Conservation (phyloP, 2,888 invertebrate genomes). For the Pollenia angustigena region DNA sequence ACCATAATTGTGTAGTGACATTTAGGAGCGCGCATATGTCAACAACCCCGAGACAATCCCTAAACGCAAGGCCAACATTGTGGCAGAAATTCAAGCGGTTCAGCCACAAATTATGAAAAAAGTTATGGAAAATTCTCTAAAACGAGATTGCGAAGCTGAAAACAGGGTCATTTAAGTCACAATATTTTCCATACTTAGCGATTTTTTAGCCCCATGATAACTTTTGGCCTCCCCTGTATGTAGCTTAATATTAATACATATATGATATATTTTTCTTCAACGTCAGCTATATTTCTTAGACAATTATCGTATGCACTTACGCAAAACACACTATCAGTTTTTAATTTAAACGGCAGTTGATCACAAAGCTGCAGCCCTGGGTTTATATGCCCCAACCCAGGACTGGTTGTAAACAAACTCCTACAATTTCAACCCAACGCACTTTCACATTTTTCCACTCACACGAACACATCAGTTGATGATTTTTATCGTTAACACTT, state of each 20-base stretch:
- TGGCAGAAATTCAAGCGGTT: too few relatives aligned
- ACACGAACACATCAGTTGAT: constrained; percentile 61
- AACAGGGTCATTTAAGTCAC: too few relatives aligned
- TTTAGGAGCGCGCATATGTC: too few relatives aligned
- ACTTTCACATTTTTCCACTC: constrained; percentile 36
- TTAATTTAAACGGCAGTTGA: constrained; percentile 35
- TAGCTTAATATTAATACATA: constrained; percentile 1
- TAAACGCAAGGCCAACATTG: too few relatives aligned
- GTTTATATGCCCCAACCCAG: neutral
- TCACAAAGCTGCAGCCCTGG: neutral
- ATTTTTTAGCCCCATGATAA: too few relatives aligned
- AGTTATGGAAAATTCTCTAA: too few relatives aligned
- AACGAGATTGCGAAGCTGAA: too few relatives aligned
- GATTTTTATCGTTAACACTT: constrained; percentile 70
- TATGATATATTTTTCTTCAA: neutral
- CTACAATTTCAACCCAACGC: constrained; percentile 21
- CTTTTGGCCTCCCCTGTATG: too few relatives aligned
- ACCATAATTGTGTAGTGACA: too few relatives aligned
- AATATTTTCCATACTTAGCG: too few relatives aligned
- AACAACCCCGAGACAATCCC: too few relatives aligned
- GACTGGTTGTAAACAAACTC: neutral
- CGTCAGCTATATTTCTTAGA: neutral
- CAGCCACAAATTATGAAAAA: too few relatives aligned
- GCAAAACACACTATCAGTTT: constrained; percentile 2
- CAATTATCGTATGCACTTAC: constrained; percentile 31